A percentile compares a stretch with the other conserved stretches of the same genome.
phyloP scores from a whole-genome alignment of 2,888 invertebrate species.

The Diarsia rubi region DNA sequence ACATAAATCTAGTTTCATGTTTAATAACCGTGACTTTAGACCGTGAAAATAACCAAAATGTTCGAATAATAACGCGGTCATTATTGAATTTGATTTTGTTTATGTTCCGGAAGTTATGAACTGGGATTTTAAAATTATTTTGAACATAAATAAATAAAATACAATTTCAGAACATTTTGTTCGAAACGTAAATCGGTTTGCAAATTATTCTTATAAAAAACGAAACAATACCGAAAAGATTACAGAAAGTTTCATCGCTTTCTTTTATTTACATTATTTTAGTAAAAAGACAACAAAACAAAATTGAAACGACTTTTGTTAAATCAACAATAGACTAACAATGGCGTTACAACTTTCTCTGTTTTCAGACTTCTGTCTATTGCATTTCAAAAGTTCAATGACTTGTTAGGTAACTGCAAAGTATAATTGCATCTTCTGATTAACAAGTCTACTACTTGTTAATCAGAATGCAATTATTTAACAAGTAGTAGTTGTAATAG shows the following conservation, averaged over 20 bases:
- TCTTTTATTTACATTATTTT: constrained; percentile 6
- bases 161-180: background rate
- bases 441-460: no score
- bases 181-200: background rate
- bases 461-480: no score
- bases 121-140: background rate
- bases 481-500: constrained; percentile 4
- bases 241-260: background rate
- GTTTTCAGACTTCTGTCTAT: constrained; percentile 53
- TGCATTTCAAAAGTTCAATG: constrained; percentile 63
- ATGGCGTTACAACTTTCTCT: constrained; percentile 64
- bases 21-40: background rate
- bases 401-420: constrained; percentile 43
- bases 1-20: background rate
- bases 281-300: constrained; percentile 14
- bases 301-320: constrained; percentile 14
- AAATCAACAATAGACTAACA: constrained; percentile 54
- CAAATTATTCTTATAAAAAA: background rate
- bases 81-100: background rate
- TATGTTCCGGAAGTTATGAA: background rate
- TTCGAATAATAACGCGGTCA: background rate
- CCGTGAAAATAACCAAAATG: background rate
- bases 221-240: background rate
- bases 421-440: constrained; percentile 16
- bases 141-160: background rate